phyloP scores from a whole-genome alignment of 2,113 vertebrate species.

The Sialia sialis region DNA sequence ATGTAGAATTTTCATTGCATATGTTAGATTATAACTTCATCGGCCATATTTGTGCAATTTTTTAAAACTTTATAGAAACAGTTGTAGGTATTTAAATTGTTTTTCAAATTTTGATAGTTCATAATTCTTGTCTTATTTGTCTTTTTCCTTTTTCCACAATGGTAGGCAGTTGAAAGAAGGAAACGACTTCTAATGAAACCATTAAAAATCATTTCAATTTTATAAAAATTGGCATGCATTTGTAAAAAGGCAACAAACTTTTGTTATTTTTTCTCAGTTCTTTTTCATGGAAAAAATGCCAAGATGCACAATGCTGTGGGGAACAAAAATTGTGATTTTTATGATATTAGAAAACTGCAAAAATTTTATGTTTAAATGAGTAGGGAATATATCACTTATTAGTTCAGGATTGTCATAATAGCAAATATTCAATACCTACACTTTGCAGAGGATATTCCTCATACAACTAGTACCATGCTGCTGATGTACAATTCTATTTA shows the following conservation, averaged over 20 bases:
- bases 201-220: not conserved
- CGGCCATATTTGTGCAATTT: not conserved
- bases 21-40: not conserved
- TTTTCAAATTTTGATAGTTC: not conserved
- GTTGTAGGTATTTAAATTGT: not conserved
- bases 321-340: not conserved
- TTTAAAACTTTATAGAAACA: not conserved
- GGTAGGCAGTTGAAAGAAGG: not conserved
- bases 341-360: not conserved
- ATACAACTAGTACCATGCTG: fast-evolving
- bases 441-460: not conserved
- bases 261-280: not conserved
- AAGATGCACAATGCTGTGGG: not conserved
- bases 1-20: not conserved
- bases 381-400: not conserved
- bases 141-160: not conserved
- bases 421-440: not conserved
- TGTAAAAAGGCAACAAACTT: not conserved
- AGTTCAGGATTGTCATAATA: not conserved
- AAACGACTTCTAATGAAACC: not conserved
- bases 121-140: not conserved
- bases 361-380: not conserved
- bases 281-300: not conserved
- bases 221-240: fast-evolving
- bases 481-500: no score